phyloP scores from a whole-genome alignment of 2,888 invertebrate species.

The Oxytorus armatus region DNA sequence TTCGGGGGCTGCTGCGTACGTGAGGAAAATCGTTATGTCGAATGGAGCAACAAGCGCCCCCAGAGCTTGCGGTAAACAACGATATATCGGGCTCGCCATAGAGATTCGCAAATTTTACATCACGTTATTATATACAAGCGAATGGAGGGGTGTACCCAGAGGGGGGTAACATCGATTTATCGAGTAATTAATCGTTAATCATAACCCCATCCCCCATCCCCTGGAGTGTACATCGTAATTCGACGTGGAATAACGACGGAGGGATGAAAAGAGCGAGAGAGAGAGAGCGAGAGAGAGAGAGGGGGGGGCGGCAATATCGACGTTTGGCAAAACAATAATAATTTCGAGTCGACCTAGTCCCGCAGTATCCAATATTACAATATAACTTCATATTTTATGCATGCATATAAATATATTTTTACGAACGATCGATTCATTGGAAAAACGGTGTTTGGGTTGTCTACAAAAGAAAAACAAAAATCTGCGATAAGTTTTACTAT shows the following conservation, averaged over 20 bases:
- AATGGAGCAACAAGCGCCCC: too few relatives aligned
- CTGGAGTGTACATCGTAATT: slow-evolving; percentile 55
- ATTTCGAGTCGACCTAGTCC: slow-evolving; percentile 5
- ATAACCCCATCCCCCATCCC: slow-evolving; percentile 8
- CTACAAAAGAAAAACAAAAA: background rate
- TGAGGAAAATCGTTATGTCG: too few relatives aligned
- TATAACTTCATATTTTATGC: background rate
- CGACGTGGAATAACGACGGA: slow-evolving; percentile 37
- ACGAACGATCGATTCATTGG: background rate
- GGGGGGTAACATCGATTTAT: slow-evolving; percentile 65
- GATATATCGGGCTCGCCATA: slow-evolving; percentile 20
- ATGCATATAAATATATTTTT: background rate
- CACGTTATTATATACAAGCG: background rate
- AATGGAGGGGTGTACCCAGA: slow-evolving; percentile 1
- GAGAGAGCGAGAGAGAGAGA: background rate
- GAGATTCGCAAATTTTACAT: slow-evolving; percentile 37
- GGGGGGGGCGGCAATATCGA: slow-evolving; percentile 25
- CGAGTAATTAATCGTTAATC: slow-evolving; percentile 66
- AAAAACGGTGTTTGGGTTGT: background rate
- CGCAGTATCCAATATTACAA: background rate
- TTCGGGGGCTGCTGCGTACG: too few relatives aligned
- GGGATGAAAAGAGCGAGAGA: background rate
- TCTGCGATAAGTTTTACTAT: background rate
- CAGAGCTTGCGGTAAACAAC: slow-evolving; percentile 62
- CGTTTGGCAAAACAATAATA: slow-evolving; percentile 50